Base-by-base conservation (phyloP, 2,113 vertebrate genomes). In the Genyomyrus donnyi region DNA sequence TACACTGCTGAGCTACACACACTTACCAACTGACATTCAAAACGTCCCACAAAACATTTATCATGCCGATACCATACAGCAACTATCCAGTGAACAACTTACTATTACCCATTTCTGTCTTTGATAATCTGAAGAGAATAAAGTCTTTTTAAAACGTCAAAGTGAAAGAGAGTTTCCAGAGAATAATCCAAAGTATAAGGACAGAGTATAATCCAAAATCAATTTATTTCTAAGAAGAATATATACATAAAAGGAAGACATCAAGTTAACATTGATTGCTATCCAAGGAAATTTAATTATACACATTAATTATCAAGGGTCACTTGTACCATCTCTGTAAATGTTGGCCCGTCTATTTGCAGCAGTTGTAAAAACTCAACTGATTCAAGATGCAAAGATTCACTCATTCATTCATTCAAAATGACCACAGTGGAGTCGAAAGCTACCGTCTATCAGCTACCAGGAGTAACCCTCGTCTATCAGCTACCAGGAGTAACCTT, bases 391-490 rank as follows among this genome's bases (percentile, higher is more conserved):
- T 42, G 66, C 74, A 80, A 80, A 80, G 35, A 80, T 42, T 80
- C 74, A 80, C 6, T 42, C 35, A 39, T 39, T 74, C 27, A 35
- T 77, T 35, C 70, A 77, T 85, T 84, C 5, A 24, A 86, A 87
- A 87, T 48, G 86, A 83, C 87, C 89, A 39, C 58, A 89, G 80
- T 85, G 53, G 90, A 88, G 89, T 84, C 88, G 90, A 89, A 35
- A 83, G 74, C 89, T 80, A 92, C 92, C 91, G 92, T 91, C 91
- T 92, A 93, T 94, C 90, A 92, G 92, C 93, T 88, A 50, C 0
- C 35, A 39, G 35, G 35, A 39, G 35, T 39, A 39, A 39, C 35
- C 35, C 0, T 39, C 35, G 35, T 39, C 35, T 39, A 39, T 39
- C 35, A 39, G 35, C 39, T 39, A 39, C 3, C 39, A 39, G 39